Evolutionary conservation across 1,140 invertebrate species (phyloP), one percentile per base, ranked within the genome.

Genomic region (Olivierus martensii): DNA sequence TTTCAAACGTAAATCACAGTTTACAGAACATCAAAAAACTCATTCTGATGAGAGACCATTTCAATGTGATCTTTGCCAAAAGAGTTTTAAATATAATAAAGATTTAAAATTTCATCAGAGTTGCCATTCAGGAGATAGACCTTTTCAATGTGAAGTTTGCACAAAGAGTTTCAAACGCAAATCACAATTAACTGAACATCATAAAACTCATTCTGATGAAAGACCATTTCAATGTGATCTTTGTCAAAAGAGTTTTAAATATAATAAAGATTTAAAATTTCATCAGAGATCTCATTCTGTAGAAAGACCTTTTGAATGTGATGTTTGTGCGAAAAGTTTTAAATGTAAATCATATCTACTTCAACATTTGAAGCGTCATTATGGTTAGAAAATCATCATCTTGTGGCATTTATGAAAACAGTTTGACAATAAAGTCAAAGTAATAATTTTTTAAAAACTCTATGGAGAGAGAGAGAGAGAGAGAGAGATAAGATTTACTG

Each of bases 231-330:
- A 54, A 2, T 69, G 68, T 48, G 48, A 59, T 12, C 36, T 62
- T 1, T 94, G 91, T 70, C 82, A 80, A 65, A 91, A 91, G 66
- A 82, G 83, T 57, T 92, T 91, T 65, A 88, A 85, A 58, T 86
- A 90, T 1, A 91, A 91, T 66, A 86, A 90, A 65, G 91, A 92
- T 68, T 72, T 92, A 42, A 87, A 86, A 66, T 87, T 90, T 1
- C 87, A 92, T 66, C 75, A 85, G n/a, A 75, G 87, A 34, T 89
- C 89, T 48, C 87, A 92, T 66, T 14, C 21, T 39, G 48, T 37
- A 4, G 21, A 37, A 18, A 43, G 41, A 49, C 48, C 35, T 18
- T 28, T 22, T 14, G 14, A 34, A 28, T 49, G 48, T n/a, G 19
- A 49, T 18, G n/a, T 49, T 7, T 36, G 48, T 36, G 4, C 15